Conservation (phyloP, 1,140 invertebrate species). For the Anadara kagoshimensis region DNA sequence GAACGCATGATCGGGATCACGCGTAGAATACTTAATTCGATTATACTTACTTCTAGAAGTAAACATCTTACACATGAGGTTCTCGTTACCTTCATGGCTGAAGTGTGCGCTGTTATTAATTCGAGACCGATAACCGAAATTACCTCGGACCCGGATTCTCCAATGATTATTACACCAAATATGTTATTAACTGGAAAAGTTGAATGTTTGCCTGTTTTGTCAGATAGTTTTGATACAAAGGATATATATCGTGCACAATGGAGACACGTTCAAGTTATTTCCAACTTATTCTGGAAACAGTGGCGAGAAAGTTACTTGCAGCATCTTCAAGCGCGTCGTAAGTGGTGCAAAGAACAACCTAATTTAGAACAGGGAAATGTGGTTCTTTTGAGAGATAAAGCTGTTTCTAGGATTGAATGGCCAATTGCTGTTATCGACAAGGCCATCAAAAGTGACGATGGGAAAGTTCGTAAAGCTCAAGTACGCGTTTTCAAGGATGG, state of each 20-base stretch:
- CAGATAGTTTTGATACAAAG: background rate
- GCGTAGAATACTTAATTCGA: conserved; percentile 27
- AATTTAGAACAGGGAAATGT: conserved; percentile 27
- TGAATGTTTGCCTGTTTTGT: background rate
- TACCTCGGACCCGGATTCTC: conserved; percentile 26
- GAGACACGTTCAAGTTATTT: conserved; percentile 23
- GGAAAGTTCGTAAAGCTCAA: conserved; percentile 11
- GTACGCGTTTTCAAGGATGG: conserved; percentile 5
- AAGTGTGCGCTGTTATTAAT: conserved; percentile 40
- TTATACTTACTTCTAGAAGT: conserved; percentile 5
- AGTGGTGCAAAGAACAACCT: conserved; percentile 8
- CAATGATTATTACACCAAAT: conserved; percentile 27
- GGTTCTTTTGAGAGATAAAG: conserved; percentile 18
- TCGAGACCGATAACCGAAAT: conserved; percentile 29
- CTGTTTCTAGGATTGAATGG: conserved; percentile 3
- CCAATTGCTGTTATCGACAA: conserved; percentile 5
- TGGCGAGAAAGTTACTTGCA: conserved; percentile 18
- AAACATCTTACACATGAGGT: conserved; percentile 38
- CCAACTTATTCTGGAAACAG: conserved; percentile 30
- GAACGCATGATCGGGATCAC: conserved; percentile 34
- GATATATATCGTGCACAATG: conserved; percentile 26
- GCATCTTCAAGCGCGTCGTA: conserved; percentile 16
- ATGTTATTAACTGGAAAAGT: conserved; percentile 32
- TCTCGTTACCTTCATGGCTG: conserved; percentile 36
- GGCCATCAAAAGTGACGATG: background rate